These are phyloP conservation scores for Calephelis perditalis DNA, from an alignment of 2,888 invertebrate genomes.

Conservation along the genomic window DNA sequence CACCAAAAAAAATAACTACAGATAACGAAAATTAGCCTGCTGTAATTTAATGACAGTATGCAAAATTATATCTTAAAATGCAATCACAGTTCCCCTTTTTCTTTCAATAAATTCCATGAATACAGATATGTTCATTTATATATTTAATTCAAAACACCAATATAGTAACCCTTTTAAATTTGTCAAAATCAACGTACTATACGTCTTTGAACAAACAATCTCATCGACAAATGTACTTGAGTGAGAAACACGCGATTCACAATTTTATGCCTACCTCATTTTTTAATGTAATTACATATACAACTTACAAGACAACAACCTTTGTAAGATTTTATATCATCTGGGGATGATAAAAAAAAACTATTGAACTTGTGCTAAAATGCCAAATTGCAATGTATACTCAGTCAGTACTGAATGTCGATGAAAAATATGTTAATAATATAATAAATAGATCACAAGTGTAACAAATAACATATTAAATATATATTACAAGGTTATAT, in stretches of 20 bases:
- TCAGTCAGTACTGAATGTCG: slow-evolving; percentile 1
- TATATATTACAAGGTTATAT: not conserved
- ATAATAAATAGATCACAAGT: slow-evolving; percentile 14
- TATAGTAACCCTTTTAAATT: slow-evolving; percentile 28
- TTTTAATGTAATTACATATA: no score
- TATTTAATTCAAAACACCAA: slow-evolving; percentile 20
- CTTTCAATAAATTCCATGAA: not conserved
- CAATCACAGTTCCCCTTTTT: slow-evolving; percentile 4
- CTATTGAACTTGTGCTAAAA: no score
- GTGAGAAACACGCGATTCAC: not conserved
- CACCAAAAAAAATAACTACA: no score
- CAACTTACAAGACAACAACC: no score
- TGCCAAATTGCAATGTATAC: not conserved
- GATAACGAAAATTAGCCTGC: no score
- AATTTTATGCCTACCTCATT: no score
- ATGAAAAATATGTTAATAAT: slow-evolving; percentile 4
- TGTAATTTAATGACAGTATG: no score
- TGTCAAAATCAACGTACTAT: slow-evolving; percentile 31
- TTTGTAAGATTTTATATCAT: no score
- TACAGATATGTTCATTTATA: slow-evolving; percentile 14
- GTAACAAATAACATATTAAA: not conserved
- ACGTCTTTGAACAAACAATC: slow-evolving; percentile 18
- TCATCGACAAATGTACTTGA: slow-evolving; percentile 36
- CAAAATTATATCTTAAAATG: not conserved
- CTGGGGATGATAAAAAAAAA: no score